Evolutionary conservation across 2,888 invertebrate genomes (phyloP).

Genomic region (Nymphalis polychloros): DNA sequence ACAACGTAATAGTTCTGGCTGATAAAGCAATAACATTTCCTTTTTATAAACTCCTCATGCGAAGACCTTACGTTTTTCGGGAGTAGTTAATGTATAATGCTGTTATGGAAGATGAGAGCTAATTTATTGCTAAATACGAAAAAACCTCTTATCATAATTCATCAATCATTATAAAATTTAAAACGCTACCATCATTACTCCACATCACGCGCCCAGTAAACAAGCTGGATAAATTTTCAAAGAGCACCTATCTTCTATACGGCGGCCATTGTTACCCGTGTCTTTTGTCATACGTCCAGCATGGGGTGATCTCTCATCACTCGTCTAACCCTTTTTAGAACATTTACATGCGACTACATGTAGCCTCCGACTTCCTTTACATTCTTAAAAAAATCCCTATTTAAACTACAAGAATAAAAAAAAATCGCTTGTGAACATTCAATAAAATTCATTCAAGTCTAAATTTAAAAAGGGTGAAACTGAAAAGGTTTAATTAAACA

Average conservation of each 20-base stretch:
- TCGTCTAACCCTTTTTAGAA: slow-evolving; percentile 42
- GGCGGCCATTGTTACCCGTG: slow-evolving; percentile 59
- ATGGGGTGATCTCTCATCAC: slow-evolving; percentile 47
- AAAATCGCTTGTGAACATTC: too few species aligned
- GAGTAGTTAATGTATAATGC: too few species aligned
- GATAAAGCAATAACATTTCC: neutral
- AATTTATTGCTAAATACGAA: too few species aligned
- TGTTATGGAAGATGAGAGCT: too few species aligned
- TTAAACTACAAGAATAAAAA: too few species aligned
- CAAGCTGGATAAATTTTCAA: slow-evolving; percentile 46
- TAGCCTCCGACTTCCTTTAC: slow-evolving; percentile 32
- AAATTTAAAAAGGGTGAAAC: too few species aligned
- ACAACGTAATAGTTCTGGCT: too few species aligned
- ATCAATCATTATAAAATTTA: slow-evolving; percentile 20
- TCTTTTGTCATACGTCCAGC: slow-evolving; percentile 61
- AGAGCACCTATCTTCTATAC: slow-evolving; percentile 50
- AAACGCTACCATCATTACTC: slow-evolving; percentile 15
- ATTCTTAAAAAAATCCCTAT: neutral
- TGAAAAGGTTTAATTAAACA: too few species aligned
- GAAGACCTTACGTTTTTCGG: too few species aligned
- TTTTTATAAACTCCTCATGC: neutral
- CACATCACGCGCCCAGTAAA: slow-evolving; percentile 38
- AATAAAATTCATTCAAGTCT: too few species aligned
- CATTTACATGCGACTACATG: slow-evolving; percentile 40
- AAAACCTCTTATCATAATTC: slow-evolving; percentile 16